A percentile compares a stretch with the other conserved stretches of the same genome.
Conservation (phyloP, 2,797 vertebrate species). For the Picus viridis region DNA sequence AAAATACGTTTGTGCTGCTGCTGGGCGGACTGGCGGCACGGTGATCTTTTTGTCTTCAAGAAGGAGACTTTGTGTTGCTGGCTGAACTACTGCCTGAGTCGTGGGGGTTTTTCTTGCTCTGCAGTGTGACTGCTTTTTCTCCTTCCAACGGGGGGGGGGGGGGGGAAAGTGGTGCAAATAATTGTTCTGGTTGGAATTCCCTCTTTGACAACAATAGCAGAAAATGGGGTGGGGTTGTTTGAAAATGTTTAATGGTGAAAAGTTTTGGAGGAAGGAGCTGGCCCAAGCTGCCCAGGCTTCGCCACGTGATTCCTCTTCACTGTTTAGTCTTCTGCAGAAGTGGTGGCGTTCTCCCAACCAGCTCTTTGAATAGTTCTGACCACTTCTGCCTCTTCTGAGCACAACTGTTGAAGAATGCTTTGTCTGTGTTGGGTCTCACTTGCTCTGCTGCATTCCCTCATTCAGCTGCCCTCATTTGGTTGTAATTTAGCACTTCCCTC, state of each 20-base stretch:
- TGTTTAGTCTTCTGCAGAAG: background rate
- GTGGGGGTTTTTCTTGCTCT: background rate
- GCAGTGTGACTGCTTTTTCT: background rate
- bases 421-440: background rate
- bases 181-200: constrained; percentile 56
- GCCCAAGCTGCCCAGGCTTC: background rate
- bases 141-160: background rate
- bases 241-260: background rate
- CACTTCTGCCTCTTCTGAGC: background rate
- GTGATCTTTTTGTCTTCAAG: background rate
- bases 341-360: accelerated
- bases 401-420: background rate
- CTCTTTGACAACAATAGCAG: constrained; percentile 56
- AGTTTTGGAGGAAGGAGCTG: background rate
- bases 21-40: background rate
- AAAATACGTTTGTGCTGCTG: background rate
- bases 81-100: background rate
- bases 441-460: accelerated
- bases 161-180: background rate
- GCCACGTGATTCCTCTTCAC: accelerated
- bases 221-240: constrained; percentile 17
- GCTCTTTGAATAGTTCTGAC: background rate
- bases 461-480: background rate
- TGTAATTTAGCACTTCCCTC: background rate
- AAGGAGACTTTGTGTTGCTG: background rate